These are phyloP conservation scores for Picus viridis DNA, from an alignment of 2,797 vertebrate species.

Conservation along the genomic window DNA sequence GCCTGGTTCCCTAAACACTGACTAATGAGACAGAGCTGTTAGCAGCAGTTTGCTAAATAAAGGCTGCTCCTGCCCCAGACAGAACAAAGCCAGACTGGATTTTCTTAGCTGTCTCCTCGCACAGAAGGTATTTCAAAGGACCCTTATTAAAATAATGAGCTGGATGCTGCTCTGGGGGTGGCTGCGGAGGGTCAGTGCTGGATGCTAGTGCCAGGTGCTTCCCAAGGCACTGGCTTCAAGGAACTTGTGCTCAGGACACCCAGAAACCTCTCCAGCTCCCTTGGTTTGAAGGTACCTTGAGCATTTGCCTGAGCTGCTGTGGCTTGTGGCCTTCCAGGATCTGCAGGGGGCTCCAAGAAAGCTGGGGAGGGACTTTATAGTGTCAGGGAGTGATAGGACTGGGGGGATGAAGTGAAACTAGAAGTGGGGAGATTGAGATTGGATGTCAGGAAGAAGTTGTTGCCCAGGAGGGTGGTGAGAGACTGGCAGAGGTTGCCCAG, in stretches of 20 bases:
- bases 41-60: slow-evolving; percentile 59
- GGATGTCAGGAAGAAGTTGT: no score
- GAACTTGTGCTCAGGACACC: background rate
- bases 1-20: slow-evolving; percentile 61
- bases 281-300: background rate
- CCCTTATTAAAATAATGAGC: slow-evolving; percentile 50
- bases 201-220: background rate
- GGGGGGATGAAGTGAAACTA: no score
- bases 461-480: no score
- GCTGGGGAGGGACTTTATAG: no score
- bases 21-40: slow-evolving; percentile 69
- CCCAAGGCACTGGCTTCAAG: background rate
- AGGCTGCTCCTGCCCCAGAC: slow-evolving; percentile 56
- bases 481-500: no score
- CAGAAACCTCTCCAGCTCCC: background rate
- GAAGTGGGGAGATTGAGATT: no score
- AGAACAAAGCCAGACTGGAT: slow-evolving; percentile 46
- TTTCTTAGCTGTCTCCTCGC: slow-evolving; percentile 34
- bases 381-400: no score
- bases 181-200: background rate
- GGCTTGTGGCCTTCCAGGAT: background rate
- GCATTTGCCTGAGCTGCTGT: background rate
- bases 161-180: background rate
- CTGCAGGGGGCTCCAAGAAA: no score
- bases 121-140: slow-evolving; percentile 39